Evolutionary conservation across 2,797 vertebrate genomes (phyloP).

Genomic region (Phrynocephalus guinanensis): DNA sequence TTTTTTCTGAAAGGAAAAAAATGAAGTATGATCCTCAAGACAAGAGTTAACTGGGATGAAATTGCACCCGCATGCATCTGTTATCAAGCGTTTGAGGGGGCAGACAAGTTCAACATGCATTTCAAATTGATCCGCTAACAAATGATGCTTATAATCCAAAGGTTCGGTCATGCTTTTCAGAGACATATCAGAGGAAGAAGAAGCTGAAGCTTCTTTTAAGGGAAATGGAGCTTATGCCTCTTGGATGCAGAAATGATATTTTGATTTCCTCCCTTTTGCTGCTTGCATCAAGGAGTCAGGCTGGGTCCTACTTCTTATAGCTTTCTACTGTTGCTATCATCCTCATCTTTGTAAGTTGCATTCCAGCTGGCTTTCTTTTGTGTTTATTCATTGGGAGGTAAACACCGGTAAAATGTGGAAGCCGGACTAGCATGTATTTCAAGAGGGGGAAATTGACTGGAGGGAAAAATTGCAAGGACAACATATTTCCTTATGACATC

Average conservation of each 20-base stretch:
- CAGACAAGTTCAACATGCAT: constrained; percentile 16
- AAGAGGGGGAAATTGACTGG: too few species aligned
- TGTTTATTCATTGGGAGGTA: too few species aligned
- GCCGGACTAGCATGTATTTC: too few species aligned
- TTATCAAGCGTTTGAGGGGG: neutral
- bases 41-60: constrained; percentile 5
- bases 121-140: constrained; percentile 12
- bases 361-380: too few species aligned
- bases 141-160: neutral
- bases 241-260: neutral
- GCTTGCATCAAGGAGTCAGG: too few species aligned
- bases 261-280: neutral
- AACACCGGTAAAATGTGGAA: too few species aligned
- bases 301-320: too few species aligned
- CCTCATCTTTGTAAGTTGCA: neutral
- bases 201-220: neutral
- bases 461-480: too few species aligned
- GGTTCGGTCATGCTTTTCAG: neutral
- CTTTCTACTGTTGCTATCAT: neutral
- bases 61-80: neutral
- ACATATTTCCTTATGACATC: too few species aligned
- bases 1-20: neutral
- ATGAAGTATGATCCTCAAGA: accelerated
- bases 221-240: neutral
- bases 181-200: neutral